A percentile compares a stretch with the other conserved stretches of the same genome.
Evolutionary conservation across 2,797 vertebrate species (phyloP).

Genomic region (Phaenicophaeus curvirostris): DNA sequence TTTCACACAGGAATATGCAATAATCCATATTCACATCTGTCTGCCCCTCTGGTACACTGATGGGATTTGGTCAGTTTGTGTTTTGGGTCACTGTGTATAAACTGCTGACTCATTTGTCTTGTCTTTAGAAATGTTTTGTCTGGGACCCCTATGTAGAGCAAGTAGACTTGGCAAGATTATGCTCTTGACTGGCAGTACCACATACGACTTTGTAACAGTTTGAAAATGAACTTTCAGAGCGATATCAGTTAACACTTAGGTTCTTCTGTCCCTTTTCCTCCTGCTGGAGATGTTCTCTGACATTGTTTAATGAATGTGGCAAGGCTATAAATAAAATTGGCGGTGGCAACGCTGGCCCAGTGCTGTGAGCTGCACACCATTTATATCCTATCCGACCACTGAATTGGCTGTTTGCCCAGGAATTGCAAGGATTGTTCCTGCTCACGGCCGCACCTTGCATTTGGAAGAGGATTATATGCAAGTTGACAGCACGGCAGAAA

Average conservation of each 20-base stretch:
- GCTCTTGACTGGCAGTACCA: neutral
- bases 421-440: neutral
- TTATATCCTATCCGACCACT: slow-evolving; percentile 6
- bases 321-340: slow-evolving; percentile 30
- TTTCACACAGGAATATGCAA: neutral
- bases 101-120: neutral
- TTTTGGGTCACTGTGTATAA: neutral
- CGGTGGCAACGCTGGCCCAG: neutral
- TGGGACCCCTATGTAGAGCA: neutral
- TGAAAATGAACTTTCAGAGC: neutral
- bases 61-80: neutral
- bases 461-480: neutral
- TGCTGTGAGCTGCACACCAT: neutral
- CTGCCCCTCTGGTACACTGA: neutral
- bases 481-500: slow-evolving; percentile 15
- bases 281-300: neutral
- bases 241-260: neutral
- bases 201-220: neutral
- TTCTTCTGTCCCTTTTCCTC: neutral
- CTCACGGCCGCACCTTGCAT: neutral
- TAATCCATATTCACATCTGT: neutral
- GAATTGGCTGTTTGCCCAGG: slow-evolving; percentile 30
- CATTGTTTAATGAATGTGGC: slow-evolving; percentile 6
- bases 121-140: neutral
- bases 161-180: neutral